Evolutionary conservation across 37 sponge, comb jelly and placozoan species (phyloP).

Genomic region (Petrosia ficiformis): DNA sequence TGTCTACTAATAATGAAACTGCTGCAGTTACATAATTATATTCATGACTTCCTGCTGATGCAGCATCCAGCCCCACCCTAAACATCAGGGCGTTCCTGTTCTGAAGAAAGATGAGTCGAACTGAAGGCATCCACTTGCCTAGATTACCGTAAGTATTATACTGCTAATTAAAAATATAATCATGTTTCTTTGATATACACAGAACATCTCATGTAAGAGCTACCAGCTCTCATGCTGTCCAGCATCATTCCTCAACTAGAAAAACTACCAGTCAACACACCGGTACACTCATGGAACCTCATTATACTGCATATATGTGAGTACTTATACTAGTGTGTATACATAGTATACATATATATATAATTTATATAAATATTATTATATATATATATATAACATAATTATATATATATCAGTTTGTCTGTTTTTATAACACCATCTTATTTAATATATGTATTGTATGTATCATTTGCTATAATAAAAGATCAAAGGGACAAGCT

Average conservation of each 20-base stretch:
- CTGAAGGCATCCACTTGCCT: conserved; percentile 76
- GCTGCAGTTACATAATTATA: too few relatives aligned
- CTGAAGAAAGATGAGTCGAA: conserved; percentile 65
- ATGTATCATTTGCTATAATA: too few relatives aligned
- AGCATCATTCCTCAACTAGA: conserved; percentile 30
- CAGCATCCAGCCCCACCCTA: too few relatives aligned
- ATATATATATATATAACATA: too few relatives aligned
- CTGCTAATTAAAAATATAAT: background rate
- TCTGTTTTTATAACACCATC: too few relatives aligned
- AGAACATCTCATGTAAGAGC: conserved; percentile 56
- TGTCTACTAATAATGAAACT: too few relatives aligned
- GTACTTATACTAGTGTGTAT: conserved; percentile 12
- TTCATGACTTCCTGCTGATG: too few relatives aligned
- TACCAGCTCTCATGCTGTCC: conserved; percentile 60
- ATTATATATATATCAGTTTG: too few relatives aligned
- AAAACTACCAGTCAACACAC: background rate
- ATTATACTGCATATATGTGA: conserved; percentile 75
- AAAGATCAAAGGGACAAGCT: too few relatives aligned
- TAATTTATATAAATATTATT: too few relatives aligned
- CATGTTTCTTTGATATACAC: background rate
- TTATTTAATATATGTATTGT: too few relatives aligned
- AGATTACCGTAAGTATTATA: conserved; percentile 59
- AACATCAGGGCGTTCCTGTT: background rate
- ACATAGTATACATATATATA: too few relatives aligned
- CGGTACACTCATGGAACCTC: conserved; percentile 57